Evolutionary conservation across 2,888 invertebrate species (phyloP).

Genomic region (Phasia obesa): DNA sequence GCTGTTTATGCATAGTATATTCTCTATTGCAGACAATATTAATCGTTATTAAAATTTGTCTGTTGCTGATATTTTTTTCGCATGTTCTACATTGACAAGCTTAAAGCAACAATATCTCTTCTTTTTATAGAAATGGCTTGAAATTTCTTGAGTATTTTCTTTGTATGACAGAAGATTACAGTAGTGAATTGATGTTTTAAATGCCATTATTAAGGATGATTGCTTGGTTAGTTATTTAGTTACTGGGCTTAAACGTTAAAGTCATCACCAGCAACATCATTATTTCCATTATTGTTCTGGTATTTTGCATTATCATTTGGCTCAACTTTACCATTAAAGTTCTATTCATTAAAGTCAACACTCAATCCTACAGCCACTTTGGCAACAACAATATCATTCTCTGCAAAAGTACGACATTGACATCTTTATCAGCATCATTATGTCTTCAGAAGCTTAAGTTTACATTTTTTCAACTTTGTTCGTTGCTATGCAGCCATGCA

Average conservation of each 20-base stretch:
- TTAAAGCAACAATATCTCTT: conserved; percentile 1
- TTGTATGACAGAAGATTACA: conserved; percentile 15
- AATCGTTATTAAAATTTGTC: conserved; percentile 61
- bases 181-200: conserved; percentile 20
- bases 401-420: conserved; percentile 53
- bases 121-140: neutral
- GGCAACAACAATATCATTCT: conserved; percentile 22
- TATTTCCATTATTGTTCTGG: neutral
- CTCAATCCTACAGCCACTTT: conserved; percentile 3
- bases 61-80: conserved; percentile 33
- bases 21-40: conserved; percentile 59
- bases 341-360: conserved; percentile 26
- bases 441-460: conserved; percentile 62
- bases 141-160: conserved; percentile 13
- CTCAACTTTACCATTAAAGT: conserved; percentile 22
- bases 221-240: conserved; percentile 42
- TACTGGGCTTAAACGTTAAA: conserved; percentile 11
- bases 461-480: conserved; percentile 6
- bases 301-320: conserved; percentile 13
- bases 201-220: conserved; percentile 41
- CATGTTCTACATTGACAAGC: neutral
- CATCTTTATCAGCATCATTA: conserved; percentile 68
- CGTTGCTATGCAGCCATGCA: conserved; percentile 18
- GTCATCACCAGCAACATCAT: conserved; percentile 22
- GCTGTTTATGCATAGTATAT: neutral